Conservation (phyloP, 1,140 invertebrate genomes). For the Drosophila nebulosa region DNA sequence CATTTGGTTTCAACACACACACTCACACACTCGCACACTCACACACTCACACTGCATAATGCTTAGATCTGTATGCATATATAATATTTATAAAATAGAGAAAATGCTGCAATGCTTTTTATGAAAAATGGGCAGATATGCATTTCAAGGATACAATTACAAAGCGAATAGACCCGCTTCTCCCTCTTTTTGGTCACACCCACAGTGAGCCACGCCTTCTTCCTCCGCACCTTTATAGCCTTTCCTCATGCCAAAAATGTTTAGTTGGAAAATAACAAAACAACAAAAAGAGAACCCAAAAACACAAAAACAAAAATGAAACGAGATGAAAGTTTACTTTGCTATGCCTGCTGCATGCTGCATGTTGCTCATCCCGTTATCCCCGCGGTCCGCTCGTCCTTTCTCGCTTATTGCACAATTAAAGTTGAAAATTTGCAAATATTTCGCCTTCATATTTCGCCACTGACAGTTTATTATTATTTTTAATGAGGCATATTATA, state of each 20-base stretch:
- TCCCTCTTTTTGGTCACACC: neutral
- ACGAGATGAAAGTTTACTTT: conserved; percentile 52
- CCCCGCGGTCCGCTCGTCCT: neutral
- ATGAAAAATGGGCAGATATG: conserved; percentile 65
- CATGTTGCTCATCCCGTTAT: conserved; percentile 32
- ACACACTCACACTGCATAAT: conserved; percentile 35
- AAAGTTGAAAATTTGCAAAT: conserved; percentile 65
- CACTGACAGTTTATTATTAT: conserved; percentile 75
- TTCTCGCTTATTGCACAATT: conserved; percentile 53
- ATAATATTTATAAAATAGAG: conserved; percentile 56
- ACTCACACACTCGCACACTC: neutral
- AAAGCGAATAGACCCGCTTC: conserved; percentile 31
- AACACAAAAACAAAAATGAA: conserved; percentile 6
- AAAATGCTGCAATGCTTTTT: conserved; percentile 48
- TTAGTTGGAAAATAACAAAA: neutral
- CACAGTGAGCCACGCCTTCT: neutral
- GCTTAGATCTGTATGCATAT: conserved; percentile 45
- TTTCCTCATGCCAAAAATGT: neutral
- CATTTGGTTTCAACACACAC: conserved; percentile 59
- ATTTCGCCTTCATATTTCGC: conserved; percentile 59
- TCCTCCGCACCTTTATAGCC: neutral
- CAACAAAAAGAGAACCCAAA: neutral
- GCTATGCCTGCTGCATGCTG: conserved; percentile 17
- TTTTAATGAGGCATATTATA: conserved; percentile 77
- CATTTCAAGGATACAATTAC: conserved; percentile 74